Evolutionary conservation across 2,797 vertebrate genomes (phyloP), one percentile per base, ranked within the genome.

Genomic region (Molossus alvarezi): DNA sequence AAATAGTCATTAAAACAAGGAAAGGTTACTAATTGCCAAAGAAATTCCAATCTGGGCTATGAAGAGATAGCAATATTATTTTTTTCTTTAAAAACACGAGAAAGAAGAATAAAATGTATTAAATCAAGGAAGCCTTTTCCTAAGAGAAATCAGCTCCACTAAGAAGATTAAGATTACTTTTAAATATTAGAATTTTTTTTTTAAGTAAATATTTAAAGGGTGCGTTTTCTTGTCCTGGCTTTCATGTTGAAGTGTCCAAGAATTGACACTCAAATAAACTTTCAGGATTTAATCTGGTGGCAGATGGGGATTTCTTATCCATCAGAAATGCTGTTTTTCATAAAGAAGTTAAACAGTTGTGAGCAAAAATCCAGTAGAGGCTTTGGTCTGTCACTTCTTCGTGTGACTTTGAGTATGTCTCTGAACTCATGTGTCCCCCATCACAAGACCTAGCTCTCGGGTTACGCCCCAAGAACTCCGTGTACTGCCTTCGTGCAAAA

Each of bases 1-100:
- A 94, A 91, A 90, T 27, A 48, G n/a, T 62, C 65, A 69, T 85
- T 88, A 65, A 84, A 79, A 90, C 37, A 92, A 96, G n/a, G 9
- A 81, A 72, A 86, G 48, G 20, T 57, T 79, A 93, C 51, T 85
- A 20, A 2, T 87, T 92, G 48, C 25, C 55, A 91, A 91, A 67
- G 65, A 95, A 75, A 90, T 37, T 20, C 60, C 67, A 84, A n/a
- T 29, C 21, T 80, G 86, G 48, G 29, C 27, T 64, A 89, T 0
- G 1, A 14, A 93, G 9, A 80, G 29, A 53, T 4, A 72, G 57
- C 21, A 90, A 60, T 51, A 73, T 33, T 23, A 83, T 9, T 25
- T 81, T 81, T 71, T 71, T 87, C 58, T 95, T 80, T 33, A 95
- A 86, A 95, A 92, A 72, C 4, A 67, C 21, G 23, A 86, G 45